phyloP scores from a whole-genome alignment of 2,113 vertebrate genomes.

The Hippocampus zosterae region DNA sequence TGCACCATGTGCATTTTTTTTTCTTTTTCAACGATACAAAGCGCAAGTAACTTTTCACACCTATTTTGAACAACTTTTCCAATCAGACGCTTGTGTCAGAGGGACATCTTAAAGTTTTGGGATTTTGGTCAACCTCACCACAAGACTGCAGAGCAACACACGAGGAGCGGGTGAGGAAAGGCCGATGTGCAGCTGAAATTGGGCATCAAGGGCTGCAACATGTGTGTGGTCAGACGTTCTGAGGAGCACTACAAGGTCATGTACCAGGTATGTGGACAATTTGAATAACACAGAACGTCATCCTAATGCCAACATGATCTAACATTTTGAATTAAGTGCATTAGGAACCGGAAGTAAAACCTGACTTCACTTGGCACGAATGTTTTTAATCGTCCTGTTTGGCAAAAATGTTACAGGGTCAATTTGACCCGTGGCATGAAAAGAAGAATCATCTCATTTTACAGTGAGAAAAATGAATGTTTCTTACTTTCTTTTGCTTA shows the following conservation, averaged over 20 bases:
- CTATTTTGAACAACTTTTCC: not conserved
- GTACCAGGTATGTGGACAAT: constrained; percentile 72
- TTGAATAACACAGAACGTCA: too few species aligned
- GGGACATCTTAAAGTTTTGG: not conserved
- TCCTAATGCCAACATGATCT: too few species aligned
- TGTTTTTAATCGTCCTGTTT: too few species aligned
- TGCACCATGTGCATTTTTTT: not conserved
- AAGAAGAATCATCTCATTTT: too few species aligned
- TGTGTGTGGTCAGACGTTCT: constrained; percentile 83
- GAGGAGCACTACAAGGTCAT: constrained; percentile 84
- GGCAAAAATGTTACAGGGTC: too few species aligned
- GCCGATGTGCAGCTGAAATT: constrained; percentile 5
- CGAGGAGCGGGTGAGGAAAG: not conserved
- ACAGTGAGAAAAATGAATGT: too few species aligned
- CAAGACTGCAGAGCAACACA: not conserved
- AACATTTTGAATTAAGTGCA: too few species aligned
- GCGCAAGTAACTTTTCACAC: not conserved
- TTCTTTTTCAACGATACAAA: not conserved
- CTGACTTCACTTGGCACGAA: too few species aligned
- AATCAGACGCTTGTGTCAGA: not conserved
- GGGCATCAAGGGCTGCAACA: constrained; percentile 81
- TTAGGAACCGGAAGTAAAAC: too few species aligned
- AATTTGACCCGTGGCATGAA: too few species aligned
- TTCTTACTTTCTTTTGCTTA: too few species aligned
- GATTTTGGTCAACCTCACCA: not conserved